Evolutionary conservation across 1,140 invertebrate genomes (phyloP).

Genomic region (Triops longicaudatus): DNA sequence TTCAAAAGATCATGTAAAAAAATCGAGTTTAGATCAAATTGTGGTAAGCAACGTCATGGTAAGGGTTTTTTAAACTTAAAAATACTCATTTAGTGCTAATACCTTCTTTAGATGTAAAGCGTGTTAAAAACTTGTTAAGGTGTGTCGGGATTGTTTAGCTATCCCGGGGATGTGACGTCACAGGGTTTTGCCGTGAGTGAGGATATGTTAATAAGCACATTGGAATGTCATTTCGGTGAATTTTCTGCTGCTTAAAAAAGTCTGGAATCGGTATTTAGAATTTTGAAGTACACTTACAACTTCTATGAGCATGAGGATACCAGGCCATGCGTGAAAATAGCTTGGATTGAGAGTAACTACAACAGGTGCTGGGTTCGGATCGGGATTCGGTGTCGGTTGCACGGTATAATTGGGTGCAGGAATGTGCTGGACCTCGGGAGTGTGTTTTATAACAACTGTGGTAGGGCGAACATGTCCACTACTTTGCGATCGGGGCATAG

Average conservation of each 20-base stretch:
- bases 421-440: neutral
- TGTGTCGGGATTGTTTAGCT: no score
- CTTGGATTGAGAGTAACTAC: constrained; percentile 40
- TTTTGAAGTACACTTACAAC: constrained; percentile 39
- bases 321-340: constrained; percentile 46
- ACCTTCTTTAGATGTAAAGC: no score
- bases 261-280: neutral
- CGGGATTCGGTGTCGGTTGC: neutral
- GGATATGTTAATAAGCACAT: no score
- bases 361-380: neutral
- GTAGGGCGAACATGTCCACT: neutral
- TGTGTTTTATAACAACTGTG: neutral
- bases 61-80: no score
- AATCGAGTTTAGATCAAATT: neutral
- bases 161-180: no score
- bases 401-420: neutral
- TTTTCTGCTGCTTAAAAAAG: neutral
- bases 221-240: no score
- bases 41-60: neutral
- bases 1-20: constrained; percentile 37
- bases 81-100: no score
- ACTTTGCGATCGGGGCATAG: neutral
- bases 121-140: no score
- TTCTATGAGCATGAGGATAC: constrained; percentile 45
- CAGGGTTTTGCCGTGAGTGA: no score